phyloP scores from a whole-genome alignment of 2,888 invertebrate species.

The Gymnocheta viridis region DNA sequence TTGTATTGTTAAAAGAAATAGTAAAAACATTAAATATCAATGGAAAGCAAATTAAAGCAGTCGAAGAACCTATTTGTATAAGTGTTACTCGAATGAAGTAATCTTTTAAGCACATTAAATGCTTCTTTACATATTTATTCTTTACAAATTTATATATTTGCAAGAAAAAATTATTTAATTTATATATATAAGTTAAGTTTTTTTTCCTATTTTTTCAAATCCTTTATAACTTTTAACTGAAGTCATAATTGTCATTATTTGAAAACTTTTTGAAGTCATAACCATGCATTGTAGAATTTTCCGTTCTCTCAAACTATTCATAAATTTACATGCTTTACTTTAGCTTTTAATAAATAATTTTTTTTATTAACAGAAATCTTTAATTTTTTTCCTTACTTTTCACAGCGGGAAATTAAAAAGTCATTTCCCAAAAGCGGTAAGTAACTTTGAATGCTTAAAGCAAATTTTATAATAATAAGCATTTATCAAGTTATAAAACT shows the following conservation, averaged over 20 bases:
- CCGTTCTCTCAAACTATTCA: not conserved
- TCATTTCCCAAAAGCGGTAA: slow-evolving; percentile 55
- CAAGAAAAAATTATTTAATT: too few species aligned
- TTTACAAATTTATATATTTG: too few species aligned
- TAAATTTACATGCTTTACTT: not conserved
- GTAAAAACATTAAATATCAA: too few species aligned
- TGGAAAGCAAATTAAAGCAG: too few species aligned
- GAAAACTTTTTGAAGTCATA: not conserved
- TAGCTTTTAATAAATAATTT: not conserved
- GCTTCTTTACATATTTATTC: too few species aligned
- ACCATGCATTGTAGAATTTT: not conserved
- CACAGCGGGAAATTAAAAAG: slow-evolving; percentile 65
- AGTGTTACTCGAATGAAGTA: too few species aligned
- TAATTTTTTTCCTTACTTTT: slow-evolving; percentile 22
- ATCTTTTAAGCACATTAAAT: too few species aligned
- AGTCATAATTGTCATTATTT: not conserved
- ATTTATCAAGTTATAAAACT: slow-evolving; percentile 44
- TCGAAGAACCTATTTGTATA: too few species aligned
- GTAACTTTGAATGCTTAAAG: slow-evolving; percentile 48
- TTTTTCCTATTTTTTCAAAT: too few species aligned
- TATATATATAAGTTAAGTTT: too few species aligned
- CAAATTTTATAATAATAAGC: slow-evolving; percentile 47
- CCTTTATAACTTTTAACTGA: not conserved
- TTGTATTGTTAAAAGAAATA: too few species aligned
- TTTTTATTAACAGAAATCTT: not conserved